Base-by-base conservation (phyloP, 2,888 invertebrate species). In the Hyles lineata region DNA sequence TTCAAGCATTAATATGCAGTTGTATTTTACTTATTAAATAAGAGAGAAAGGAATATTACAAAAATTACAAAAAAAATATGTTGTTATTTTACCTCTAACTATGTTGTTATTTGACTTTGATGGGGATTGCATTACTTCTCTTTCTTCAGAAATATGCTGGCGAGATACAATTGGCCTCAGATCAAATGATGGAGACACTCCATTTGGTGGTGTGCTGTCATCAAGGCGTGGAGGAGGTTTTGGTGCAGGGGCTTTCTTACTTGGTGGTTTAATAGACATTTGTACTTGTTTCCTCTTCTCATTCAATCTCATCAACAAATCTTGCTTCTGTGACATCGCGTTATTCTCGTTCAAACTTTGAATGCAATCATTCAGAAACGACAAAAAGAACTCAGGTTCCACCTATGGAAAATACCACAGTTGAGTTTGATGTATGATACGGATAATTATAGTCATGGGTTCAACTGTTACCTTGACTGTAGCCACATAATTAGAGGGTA, bases 401-500 rank as follows among this genome's bases (percentile, higher is more conserved):
- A 96, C 96, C 96, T 96, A 82, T 55, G 25, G 21, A 32, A 35
- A 35, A 61, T 17, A 58, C 17, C 19, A 61, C 50, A 61, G 32
- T 55, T 76, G 78, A 73, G 72, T 72, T 55, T 76, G 74, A 70
- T 73, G 72, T 75, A 73, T 76, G 73, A 73, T 43, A 69, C 52
- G 74, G 70, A 69, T 82, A 82, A 79, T 80, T 80, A 76, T 61
- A 69, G 43, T 76, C 75, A 79, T 77, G 29, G 76, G 74, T 77
- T 76, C 76, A 74, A 73, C 72, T 79, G 86, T 91, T 87, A 97
- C 98, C 95, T 97, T 97, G 82, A 97, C 96, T 83, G 96, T 95
- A 82, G 96, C 96, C 73, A 98, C 97, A 92, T 98, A 98, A 95
- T 98, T 98, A 71, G 97, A 98, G 75, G 98, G 98, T 79, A 98